Conservation (phyloP, 2,797 vertebrate species). For the Prunella strophiata region DNA sequence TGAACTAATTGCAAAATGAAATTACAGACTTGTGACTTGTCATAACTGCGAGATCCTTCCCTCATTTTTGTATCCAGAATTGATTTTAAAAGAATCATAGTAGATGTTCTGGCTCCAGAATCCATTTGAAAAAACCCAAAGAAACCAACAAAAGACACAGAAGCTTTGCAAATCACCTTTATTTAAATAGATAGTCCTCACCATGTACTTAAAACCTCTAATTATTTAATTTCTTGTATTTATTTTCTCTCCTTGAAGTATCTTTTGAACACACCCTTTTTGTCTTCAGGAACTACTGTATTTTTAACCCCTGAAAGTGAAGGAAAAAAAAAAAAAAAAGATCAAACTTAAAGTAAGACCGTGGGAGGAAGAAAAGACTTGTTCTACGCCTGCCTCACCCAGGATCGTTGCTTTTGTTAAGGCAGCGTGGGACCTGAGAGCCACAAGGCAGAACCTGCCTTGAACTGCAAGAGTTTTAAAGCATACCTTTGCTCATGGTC, state of each 20-base stretch:
- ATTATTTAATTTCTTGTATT: not conserved
- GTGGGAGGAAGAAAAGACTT: not conserved
- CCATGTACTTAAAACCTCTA: not conserved
- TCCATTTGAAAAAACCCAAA: not conserved
- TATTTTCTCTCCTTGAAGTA: not conserved
- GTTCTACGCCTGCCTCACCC: not conserved
- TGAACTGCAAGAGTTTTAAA: not conserved
- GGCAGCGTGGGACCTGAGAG: rapidly evolving
- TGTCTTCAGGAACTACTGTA: not conserved
- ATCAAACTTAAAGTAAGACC: not conserved
- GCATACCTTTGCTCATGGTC: not conserved
- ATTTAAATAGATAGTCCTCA: not conserved
- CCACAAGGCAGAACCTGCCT: not conserved
- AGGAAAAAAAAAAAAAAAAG: rapidly evolving
- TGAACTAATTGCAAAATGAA: not conserved
- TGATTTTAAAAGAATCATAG: not conserved
- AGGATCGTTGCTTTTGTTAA: not conserved
- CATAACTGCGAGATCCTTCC: not conserved
- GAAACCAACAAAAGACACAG: not conserved
- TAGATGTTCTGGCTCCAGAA: slow-evolving; percentile 23
- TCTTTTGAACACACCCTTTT: slow-evolving; percentile 16
- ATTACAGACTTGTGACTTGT: not conserved
- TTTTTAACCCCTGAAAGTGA: not conserved
- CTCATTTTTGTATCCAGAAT: not conserved
- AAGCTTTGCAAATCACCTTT: not conserved